Base-by-base conservation (phyloP, 2,888 invertebrate genomes). In the Ochropacha duplaris region DNA sequence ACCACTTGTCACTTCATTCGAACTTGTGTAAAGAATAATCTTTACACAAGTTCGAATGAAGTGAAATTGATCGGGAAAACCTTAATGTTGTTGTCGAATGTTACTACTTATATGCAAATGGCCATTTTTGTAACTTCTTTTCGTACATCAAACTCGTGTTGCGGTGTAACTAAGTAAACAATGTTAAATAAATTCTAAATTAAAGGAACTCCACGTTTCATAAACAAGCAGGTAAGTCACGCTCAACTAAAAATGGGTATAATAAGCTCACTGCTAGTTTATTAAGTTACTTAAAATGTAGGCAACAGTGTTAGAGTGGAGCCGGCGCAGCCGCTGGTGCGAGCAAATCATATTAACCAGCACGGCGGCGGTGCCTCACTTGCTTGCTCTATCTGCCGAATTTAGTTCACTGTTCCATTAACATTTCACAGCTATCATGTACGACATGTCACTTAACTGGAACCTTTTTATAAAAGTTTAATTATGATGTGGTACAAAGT, bases 301-400 rank as follows among this genome's bases (percentile, higher is more conserved):
- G 75, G 71, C 72, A 67, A 66, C 69, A 74, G 70, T 59, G 72
- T 71, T 59, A 68, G 70, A 69, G 71, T 66, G 66, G 61, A 56
- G 60, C 57, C 55, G 59, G 61, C 60, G 59, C 61, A 59, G 60
- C 57, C 57, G 66, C 64, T 63, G 64, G 64, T 62, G 69, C 72
- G 75, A 71, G 79, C 79, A 88, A 88, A 87, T 88, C 86, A 87
- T 86, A 88, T 88, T 88, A 88, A 34, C 52, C 34, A 31, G 52
- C 31, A 19, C 52, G 52, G 16, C 44, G 5, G 8, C 16, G n/a
- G n/a, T 6, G 9, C 9, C 44, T 19, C 22, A 19, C 22, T 19
- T 52, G 31, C 51, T 19, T 31, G 51, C 11, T 16, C 28, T 50
- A 50, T 16, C 50, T 34, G 50, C 65, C 54, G 66, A 63, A 63